Conservation (phyloP, 2,888 invertebrate genomes). For the Nemotelus pantherinus region DNA sequence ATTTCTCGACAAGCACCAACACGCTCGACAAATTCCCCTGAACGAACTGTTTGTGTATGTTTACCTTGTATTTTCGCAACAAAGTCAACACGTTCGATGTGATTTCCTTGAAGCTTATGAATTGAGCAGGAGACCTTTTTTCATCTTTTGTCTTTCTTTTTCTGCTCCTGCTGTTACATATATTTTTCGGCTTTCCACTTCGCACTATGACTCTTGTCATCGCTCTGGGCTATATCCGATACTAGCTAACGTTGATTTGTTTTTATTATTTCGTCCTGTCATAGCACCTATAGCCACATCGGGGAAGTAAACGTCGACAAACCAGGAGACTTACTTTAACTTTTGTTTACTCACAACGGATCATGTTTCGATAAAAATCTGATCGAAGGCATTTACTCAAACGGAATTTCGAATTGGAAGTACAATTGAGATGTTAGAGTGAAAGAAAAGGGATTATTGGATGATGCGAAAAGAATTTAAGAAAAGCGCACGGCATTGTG, state of each 20-base stretch:
- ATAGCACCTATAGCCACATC: not conserved
- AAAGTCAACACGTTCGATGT: slow-evolving; percentile 34
- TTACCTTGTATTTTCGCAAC: slow-evolving; percentile 24
- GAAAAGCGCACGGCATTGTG: too few relatives aligned
- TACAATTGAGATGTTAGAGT: not conserved
- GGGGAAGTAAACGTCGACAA: not conserved
- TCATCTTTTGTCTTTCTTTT: not conserved
- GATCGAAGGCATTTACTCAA: slow-evolving; percentile 43
- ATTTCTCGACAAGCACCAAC: too few relatives aligned
- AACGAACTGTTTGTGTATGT: not conserved
- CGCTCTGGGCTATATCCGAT: not conserved
- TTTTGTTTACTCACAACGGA: slow-evolving; percentile 39
- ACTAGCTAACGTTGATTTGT: slow-evolving; percentile 27
- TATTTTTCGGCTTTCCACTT: not conserved
- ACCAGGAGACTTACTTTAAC: not conserved
- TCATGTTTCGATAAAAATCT: slow-evolving; percentile 45
- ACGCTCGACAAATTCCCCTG: too few relatives aligned
- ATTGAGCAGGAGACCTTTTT: slow-evolving; percentile 2
- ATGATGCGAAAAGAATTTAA: not conserved
- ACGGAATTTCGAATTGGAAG: slow-evolving; percentile 29
- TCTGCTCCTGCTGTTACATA: not conserved
- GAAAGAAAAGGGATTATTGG: not conserved
- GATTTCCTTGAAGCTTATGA: slow-evolving; percentile 14
- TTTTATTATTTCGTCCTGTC: slow-evolving; percentile 12
- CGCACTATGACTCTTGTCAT: not conserved